phyloP scores from a whole-genome alignment of 2,113 vertebrate genomes.

The human region GRCh38 chr11:131366501-131367000 shows the following conservation, averaged over 20 bases:
- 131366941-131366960: constrained; percentile 6
- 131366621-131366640: background rate
- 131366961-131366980: background rate
- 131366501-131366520: background rate
- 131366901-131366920: constrained; percentile 34
- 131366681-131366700: background rate
- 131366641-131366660: background rate
- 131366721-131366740: background rate
- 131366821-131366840: background rate
- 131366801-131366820: background rate
- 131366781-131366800: background rate
- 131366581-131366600: background rate
- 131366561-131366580: background rate
- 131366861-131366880: constrained; percentile 21
- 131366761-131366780: background rate
- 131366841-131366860: constrained; percentile 13
- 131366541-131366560: background rate
- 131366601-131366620: background rate
- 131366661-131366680: background rate
- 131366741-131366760: background rate
- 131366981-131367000: background rate
- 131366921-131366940: background rate
- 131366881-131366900: constrained; percentile 22
- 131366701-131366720: background rate
- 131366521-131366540: background rate